phyloP scores from a whole-genome alignment of 2,888 invertebrate genomes.

The Allolobophora icterica region DNA sequence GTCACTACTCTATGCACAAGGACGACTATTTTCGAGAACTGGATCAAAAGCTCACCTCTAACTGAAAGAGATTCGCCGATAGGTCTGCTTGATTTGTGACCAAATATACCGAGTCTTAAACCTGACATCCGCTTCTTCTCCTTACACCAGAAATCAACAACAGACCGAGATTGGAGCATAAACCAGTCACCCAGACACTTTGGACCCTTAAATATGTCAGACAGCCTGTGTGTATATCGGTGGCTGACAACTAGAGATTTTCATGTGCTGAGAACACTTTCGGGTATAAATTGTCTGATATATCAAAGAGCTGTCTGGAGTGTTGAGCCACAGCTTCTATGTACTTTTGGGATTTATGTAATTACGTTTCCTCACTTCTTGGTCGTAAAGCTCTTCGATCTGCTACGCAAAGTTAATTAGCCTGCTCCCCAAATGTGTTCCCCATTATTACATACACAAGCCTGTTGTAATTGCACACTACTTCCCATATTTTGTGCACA shows the following conservation, averaged over 20 bases:
- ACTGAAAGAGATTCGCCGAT: background rate
- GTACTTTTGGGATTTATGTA: background rate
- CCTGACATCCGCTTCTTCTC: background rate
- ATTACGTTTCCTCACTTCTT: background rate
- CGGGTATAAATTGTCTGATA: background rate
- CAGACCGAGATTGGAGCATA: background rate
- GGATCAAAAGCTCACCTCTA: background rate
- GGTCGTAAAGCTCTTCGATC: too few relatives aligned
- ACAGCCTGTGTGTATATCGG: background rate
- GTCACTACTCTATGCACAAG: background rate
- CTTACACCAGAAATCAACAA: background rate
- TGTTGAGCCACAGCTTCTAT: background rate
- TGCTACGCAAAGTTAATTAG: too few relatives aligned
- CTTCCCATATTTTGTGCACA: too few relatives aligned
- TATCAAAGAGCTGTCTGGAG: background rate
- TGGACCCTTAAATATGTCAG: background rate
- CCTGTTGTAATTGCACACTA: too few relatives aligned
- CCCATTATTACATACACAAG: too few relatives aligned
- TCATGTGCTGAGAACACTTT: background rate
- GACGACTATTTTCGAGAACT: background rate
- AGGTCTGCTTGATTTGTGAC: background rate
- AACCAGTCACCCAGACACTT: background rate
- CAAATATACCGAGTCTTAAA: background rate
- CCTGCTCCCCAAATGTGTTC: too few relatives aligned
- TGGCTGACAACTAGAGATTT: background rate